Percentiles rank a stretch among this genome's conserved stretches.
These are phyloP conservation scores for Tychaedon coryphoeus DNA, from an alignment of 2,113 vertebrate genomes.

Conservation along the genomic window DNA sequence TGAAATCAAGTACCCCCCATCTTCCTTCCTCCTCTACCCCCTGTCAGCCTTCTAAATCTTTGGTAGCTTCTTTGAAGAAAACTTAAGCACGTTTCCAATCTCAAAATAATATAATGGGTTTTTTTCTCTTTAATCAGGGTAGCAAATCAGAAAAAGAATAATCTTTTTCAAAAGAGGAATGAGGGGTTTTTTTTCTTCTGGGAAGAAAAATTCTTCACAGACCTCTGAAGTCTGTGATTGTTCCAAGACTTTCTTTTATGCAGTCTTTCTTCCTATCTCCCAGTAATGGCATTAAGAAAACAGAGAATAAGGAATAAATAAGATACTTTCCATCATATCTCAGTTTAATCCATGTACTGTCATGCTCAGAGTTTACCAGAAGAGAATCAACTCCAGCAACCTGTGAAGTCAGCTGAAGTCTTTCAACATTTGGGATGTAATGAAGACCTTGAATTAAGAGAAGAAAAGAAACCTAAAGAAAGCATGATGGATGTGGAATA, in stretches of 20 bases:
- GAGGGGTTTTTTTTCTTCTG: not conserved
- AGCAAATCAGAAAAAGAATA: not conserved
- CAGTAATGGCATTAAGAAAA: not conserved
- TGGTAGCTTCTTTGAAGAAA: not conserved
- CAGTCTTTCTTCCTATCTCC: not conserved
- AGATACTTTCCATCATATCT: not conserved
- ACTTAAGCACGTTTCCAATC: not conserved
- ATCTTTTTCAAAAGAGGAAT: not conserved
- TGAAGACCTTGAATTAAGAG: not conserved
- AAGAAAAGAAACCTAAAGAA: not conserved
- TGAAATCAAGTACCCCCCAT: not conserved
- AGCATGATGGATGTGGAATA: not conserved
- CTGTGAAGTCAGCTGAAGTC: not conserved
- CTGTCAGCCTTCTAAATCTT: not conserved
- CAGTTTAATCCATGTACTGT: slow-evolving; percentile 6
- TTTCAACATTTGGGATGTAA: not conserved
- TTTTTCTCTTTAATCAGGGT: not conserved
- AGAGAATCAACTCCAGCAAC: not conserved
- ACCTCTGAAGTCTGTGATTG: not conserved
- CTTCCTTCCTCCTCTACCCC: not conserved
- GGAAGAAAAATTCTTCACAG: not conserved
- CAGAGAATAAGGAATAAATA: not conserved
- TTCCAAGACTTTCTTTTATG: not conserved
- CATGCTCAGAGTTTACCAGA: slow-evolving; percentile 34
- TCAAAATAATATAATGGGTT: not conserved